Evolutionary conservation across 2,888 invertebrate genomes (phyloP), one percentile per base, ranked within the genome.

Genomic region (Tipula unca): DNA sequence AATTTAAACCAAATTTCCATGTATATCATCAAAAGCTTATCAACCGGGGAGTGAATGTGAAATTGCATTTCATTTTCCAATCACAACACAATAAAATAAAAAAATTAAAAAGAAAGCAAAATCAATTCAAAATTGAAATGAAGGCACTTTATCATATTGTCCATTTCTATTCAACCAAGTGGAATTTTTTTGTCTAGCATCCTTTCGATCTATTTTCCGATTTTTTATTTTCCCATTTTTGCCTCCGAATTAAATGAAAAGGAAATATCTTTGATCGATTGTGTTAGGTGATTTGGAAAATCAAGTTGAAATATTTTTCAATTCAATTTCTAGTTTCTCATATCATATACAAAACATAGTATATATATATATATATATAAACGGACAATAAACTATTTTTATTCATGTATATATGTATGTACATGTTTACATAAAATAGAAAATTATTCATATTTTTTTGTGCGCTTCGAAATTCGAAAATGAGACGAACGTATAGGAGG

Each of bases 191-290:
- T 29, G 14, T 82, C 25, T 82, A 20, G 54, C n/a, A n/a, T n/a
- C n/a, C n/a, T 69, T 82, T 4, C n/a, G 10, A 13, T n/a, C n/a
- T n/a, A n/a, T n/a, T n/a, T n/a, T n/a, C n/a, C n/a, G n/a, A n/a
- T n/a, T n/a, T n/a, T n/a, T n/a, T n/a, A n/a, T n/a, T n/a, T n/a
- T n/a, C n/a, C n/a, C n/a, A n/a, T n/a, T n/a, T n/a, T 82, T 82
- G 29, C 29, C n/a, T 83, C 32, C 32, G 35, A 83, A 83, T 83
- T 35, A 83, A 83, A 83, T 83, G 83, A 83, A 83, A 83, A 83
- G 83, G 83, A 83, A 83, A 83, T 83, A 83, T 83, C 83, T 83
- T 83, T 83, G 83, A 83, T 83, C 83, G 83, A 83, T 83, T 83
- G 83, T 83, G 83, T 83, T 83, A 83, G 83, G 83, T 83, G 83